A percentile compares a stretch with the other conserved stretches of the same genome.
phyloP scores from a whole-genome alignment of 2,113 vertebrate species.

The Sprattus sprattus region DNA sequence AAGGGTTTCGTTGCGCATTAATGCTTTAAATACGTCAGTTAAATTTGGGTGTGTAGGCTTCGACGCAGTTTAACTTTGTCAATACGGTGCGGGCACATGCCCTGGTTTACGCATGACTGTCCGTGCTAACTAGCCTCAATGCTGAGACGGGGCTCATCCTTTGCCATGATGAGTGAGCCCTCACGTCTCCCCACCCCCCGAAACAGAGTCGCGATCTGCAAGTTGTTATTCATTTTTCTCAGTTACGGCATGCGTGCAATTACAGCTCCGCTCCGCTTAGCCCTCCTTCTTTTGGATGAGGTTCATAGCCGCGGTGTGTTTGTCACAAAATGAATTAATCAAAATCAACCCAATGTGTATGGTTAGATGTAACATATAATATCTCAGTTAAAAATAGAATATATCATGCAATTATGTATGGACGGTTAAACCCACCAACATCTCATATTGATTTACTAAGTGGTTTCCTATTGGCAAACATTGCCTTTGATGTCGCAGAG shows the following conservation, averaged over 20 bases:
- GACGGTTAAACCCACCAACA: conserved; percentile 49
- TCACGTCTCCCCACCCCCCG: conserved; percentile 15
- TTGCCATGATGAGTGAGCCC: conserved; percentile 52
- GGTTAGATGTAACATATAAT: conserved; percentile 57
- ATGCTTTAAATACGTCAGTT: conserved; percentile 9
- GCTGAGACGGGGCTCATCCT: conserved; percentile 42
- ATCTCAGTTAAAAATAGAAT: conserved; percentile 64
- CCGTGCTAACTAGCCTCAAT: conserved; percentile 45
- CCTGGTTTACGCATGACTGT: conserved; percentile 34
- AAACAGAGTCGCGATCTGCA: conserved; percentile 44
- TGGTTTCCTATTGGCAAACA: conserved; percentile 37
- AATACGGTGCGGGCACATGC: conserved; percentile 12
- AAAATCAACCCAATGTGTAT: conserved; percentile 58
- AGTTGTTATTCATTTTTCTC: conserved; percentile 60
- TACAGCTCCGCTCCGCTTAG: conserved; percentile 44
- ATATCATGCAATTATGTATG: conserved; percentile 53
- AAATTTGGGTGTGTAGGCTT: not conserved
- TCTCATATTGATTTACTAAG: conserved; percentile 37
- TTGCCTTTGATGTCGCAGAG: conserved; percentile 29
- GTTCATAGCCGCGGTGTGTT: conserved; percentile 58
- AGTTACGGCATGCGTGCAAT: conserved; percentile 58
- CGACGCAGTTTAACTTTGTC: not conserved
- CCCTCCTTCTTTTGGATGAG: conserved; percentile 54
- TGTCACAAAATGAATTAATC: conserved; percentile 63
- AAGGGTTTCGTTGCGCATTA: conserved; percentile 8